These are phyloP conservation scores for Pipra filicauda DNA, from an alignment of 2,113 vertebrate species.

Conservation along the genomic window DNA sequence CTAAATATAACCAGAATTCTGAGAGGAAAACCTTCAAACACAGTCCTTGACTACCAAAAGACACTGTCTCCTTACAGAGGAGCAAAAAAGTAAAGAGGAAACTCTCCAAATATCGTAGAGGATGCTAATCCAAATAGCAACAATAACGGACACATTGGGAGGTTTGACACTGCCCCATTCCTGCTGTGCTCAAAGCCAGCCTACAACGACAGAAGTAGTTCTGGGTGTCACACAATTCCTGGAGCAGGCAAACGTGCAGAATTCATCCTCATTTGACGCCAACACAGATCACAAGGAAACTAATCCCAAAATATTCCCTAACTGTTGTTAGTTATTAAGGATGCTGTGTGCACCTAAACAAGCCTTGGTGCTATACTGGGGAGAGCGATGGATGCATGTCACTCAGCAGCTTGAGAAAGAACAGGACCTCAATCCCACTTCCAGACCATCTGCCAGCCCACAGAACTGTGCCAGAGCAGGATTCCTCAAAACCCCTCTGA, in stretches of 20 bases:
- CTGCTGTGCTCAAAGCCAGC: background rate
- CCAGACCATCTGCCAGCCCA: background rate
- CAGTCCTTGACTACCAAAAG: background rate
- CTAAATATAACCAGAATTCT: slow-evolving; percentile 14
- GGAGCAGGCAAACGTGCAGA: background rate
- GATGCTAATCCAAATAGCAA: background rate
- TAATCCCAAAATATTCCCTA: background rate
- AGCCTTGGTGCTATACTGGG: background rate
- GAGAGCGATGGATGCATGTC: background rate
- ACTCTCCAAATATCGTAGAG: background rate
- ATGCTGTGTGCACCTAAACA: background rate
- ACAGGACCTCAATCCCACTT: background rate
- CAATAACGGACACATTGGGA: background rate
- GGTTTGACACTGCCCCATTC: background rate
- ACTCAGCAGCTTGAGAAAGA: background rate
- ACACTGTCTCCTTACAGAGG: background rate
- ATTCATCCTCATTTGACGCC: background rate
- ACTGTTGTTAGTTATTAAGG: background rate
- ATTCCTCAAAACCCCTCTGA: background rate
- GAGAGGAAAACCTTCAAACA: background rate
- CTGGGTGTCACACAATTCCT: background rate
- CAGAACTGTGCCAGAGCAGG: background rate
- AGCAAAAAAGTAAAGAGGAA: background rate
- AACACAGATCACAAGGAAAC: background rate
- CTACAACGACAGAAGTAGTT: rapidly evolving